Evolutionary conservation across 2,113 vertebrate genomes (phyloP), one percentile per base, ranked within the genome.

Genomic region (Paedocypris sp.): DNA sequence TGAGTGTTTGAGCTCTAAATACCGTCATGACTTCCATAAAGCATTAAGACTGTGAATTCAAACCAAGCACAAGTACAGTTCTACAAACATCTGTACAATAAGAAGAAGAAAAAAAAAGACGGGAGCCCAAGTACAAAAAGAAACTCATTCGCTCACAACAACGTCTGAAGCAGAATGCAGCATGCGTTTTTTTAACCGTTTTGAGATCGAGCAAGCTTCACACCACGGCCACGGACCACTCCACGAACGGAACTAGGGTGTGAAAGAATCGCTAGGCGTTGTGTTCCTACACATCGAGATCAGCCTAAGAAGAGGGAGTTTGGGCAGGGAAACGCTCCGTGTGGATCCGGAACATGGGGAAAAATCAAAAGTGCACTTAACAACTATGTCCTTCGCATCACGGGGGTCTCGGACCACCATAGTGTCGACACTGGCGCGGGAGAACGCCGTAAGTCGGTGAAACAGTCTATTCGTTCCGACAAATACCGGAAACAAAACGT

Each of bases 1-100:
- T 67, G 53, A 70, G 75, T 79, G 72, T 83, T 82, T 75, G 76
- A 81, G 79, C 73, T 80, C 77, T 83, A 66, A 64, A 80, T 75
- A 80, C 49, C 58, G 51, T 72, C 76, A 75, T 77, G 71, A 62
- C 68, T 71, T 62, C 70, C 42, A 67, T 68, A 48, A 71, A 69
- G 70, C 72, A 60, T 73, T 67, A 62, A 74, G 64, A 60, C 31
- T 67, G 72, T 78, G 75, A 76, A 79, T 38, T 10, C 26, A 50
- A 78, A 82, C 64, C 57, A 79, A 80, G 72, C 79, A 83, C 73
- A 80, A 31, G 7, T 43, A 36, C 77, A 78, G 66, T 67, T 78
- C 64, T 80, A 83, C 83, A 79, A 80, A 77, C 76, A 80, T 56
- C 78, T 83, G 75, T 83, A 85, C 80, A 82, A 78, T 80, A 82